These are phyloP conservation scores for Drosophila mayaguana DNA, from an alignment of 2,888 invertebrate species.

Conservation along the genomic window DNA sequence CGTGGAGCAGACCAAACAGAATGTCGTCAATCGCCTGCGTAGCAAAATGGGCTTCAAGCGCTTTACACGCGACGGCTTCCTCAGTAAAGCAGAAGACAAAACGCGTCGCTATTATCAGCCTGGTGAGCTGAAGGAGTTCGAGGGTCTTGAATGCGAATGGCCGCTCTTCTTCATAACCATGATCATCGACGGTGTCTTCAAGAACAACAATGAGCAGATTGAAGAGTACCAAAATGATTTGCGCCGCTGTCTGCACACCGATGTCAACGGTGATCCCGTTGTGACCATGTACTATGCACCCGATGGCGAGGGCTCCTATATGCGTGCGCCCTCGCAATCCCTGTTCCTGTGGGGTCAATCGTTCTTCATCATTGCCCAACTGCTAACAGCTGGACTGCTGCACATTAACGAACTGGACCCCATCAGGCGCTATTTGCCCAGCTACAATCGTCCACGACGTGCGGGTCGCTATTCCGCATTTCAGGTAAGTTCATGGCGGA, in stretches of 20 bases:
- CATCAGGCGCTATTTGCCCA: conserved; percentile 96
- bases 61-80: conserved; percentile 97
- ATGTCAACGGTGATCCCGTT: conserved; percentile 94
- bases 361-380: conserved; percentile 96
- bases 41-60: conserved; percentile 97
- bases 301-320: conserved; percentile 84
- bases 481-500: conserved; percentile 88
- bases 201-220: conserved; percentile 94
- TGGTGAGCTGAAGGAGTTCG: conserved; percentile 97
- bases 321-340: conserved; percentile 85
- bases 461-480: conserved; percentile 98
- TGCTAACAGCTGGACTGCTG: conserved; percentile 94
- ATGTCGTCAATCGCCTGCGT: conserved; percentile 92
- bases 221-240: conserved; percentile 95
- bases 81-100: conserved; percentile 94
- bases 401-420: conserved; percentile 98
- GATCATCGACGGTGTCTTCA: conserved; percentile 98
- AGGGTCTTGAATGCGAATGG: conserved; percentile 99
- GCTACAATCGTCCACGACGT: conserved; percentile 96
- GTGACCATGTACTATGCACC: conserved; percentile 94
- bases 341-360: conserved; percentile 98
- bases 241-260: conserved; percentile 92
- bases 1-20: conserved; percentile 94
- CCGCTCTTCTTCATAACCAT: conserved; percentile 97
- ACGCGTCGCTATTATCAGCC: conserved; percentile 89